Base-by-base conservation (phyloP, 2,888 invertebrate species). In the Tethea ocularis region DNA sequence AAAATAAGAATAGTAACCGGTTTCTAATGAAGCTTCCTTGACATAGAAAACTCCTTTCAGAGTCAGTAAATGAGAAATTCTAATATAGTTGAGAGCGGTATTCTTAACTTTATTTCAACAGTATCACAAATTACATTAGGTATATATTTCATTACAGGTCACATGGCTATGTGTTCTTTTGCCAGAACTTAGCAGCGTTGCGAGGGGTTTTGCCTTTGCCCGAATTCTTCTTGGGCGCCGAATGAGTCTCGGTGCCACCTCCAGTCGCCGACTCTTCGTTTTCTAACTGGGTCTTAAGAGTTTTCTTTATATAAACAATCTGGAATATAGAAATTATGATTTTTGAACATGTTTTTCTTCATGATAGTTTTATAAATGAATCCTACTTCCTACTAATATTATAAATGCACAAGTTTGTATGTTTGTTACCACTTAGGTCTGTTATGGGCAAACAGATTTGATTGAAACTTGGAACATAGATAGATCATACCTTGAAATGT, bases 261-360 rank as follows among this genome's bases (percentile, higher is more conserved):
- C 96, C 95, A 22, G 96, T 95, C 84, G 97, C 97, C 17, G 96
- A 95, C 78, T 98, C 98, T 71, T 98, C 98, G n/a, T 95, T 95
- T 73, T 97, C 98, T 70, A 95, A 95, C 77, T 97, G 98, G 24
- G 96, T 95, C 84, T 98, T 97, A 41, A 98, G 89, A 0, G 96
- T 96, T 89, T 98, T 98, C 91, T 98, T 98, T 74, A 98, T 96
- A 84, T 96, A 97, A 13, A 95, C 82, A 71, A 98, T 96, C 98
- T 98, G 89, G 26, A 78, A 80, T 60, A 38, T 59, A 64, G 61
- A 15, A 36, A 20, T 20, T 10, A 46, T 46, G 17, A 20, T 20
- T 20, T 0, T 46, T 20, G 7, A 2, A 2, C 2, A 1, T 20
- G 10, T 17, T 41, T 7, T 41, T n/a, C n/a, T 10, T n/a, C 38